Evolutionary conservation across 2,888 invertebrate genomes (phyloP), one percentile per base, ranked within the genome.

Genomic region (Cantharis rufa): DNA sequence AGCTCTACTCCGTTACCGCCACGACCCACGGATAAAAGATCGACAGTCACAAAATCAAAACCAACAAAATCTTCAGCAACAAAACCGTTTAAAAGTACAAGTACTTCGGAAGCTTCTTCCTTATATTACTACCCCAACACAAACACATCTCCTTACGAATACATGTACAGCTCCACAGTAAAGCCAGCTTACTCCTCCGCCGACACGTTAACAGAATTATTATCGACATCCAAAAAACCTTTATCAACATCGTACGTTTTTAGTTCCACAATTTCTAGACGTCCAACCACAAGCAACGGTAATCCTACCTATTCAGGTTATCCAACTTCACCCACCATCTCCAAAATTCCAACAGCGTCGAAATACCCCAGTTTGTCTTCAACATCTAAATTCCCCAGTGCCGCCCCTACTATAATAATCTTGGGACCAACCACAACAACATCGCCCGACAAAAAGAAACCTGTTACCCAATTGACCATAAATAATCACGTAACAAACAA

Each of bases 401-500:
- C 89, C 77, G 90, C 91, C 10, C 92, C 92, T 0, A 92, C 92
- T 0, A 89, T 92, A 3, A 92, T 92, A n/a, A 91, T 92, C 9
- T 84, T 92, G 2, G 90, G 90, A 1, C 90, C 91, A 11, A 3
- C 85, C 84, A 77, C 84, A 81, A 69, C 32, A 78, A 61, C 62
- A 18, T 83, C 85, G 0, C 83, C 87, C 0, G 85, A 86, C 2
- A 74, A 61, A 62, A 85, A 86, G 78, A 85, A 91, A 90, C 85
- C 91, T 87, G 84, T 87, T 11, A 85, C 88, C 69, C 86, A 86
- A 71, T 91, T 92, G 0, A 92, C 92, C 3, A 91, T 92, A 0
- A 92, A 92, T 80, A 92, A 92, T 80, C 90, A 91, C 80, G 90
- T 92, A 24, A 90, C 90, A 71, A 91, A 91, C 10, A 92, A 91